phyloP scores from a whole-genome alignment of 64 coral and sea anemone genomes.

The Pocillopora damicornis region DNA sequence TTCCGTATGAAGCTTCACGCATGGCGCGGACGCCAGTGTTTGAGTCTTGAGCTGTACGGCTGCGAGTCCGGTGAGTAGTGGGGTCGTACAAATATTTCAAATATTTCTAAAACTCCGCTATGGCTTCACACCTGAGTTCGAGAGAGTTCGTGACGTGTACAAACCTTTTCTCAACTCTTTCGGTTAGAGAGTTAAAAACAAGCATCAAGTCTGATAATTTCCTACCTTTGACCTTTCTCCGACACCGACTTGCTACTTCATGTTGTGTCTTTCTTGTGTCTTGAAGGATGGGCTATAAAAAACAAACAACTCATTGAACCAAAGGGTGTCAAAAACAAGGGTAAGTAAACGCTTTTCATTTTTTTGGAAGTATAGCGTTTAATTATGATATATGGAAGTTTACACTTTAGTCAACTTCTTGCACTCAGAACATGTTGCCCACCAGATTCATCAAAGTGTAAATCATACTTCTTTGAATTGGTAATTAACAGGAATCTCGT shows the following conservation, averaged over 20 bases:
- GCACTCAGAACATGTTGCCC: no score
- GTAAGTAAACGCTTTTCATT: background rate
- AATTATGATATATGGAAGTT: no score
- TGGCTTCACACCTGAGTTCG: no score
- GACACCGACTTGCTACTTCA: background rate
- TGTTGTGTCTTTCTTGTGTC: background rate
- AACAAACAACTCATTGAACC: background rate
- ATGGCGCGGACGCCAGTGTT: slow-evolving; percentile 15
- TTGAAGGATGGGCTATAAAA: slow-evolving; percentile 7
- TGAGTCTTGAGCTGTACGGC: slow-evolving; percentile 37
- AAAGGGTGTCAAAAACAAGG: background rate
- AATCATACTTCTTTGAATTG: no score
- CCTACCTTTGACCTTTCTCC: no score
- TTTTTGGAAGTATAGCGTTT: no score
- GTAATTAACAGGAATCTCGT: no score
- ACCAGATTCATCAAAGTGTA: no score
- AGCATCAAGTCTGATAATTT: no score
- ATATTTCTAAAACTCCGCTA: no score
- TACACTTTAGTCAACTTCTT: no score
- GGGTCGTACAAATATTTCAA: background rate
- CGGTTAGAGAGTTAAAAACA: no score
- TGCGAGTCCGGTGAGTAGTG: slow-evolving; percentile 52
- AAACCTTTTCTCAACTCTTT: background rate
- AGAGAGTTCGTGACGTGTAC: background rate
- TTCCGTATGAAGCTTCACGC: slow-evolving; percentile 41